Percentiles rank a stretch among this genome's conserved stretches.
These are phyloP conservation scores for Eretmochelys imbricata DNA, from an alignment of 2,113 vertebrate genomes.

Conservation along the genomic window DNA sequence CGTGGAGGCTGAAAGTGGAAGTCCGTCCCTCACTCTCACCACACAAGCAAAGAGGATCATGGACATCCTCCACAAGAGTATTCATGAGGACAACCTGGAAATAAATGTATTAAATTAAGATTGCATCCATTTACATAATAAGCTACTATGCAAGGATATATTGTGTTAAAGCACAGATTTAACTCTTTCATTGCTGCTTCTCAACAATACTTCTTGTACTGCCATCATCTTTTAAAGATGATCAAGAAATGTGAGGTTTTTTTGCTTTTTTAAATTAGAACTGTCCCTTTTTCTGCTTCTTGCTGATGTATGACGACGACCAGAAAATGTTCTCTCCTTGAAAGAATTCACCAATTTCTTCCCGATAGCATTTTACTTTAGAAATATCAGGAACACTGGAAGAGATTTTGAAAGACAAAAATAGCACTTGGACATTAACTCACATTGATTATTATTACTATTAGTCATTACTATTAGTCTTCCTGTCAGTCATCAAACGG, in stretches of 20 bases:
- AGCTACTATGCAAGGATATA: neutral
- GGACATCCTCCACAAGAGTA: constrained; percentile 87
- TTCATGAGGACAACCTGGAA: constrained; percentile 84
- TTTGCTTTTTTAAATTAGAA: neutral
- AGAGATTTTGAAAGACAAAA: neutral
- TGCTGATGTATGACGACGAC: neutral
- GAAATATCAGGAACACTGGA: neutral
- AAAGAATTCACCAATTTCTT: neutral
- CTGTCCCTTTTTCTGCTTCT: neutral
- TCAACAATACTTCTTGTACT: neutral
- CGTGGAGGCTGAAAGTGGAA: constrained; percentile 97
- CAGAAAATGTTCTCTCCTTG: rapidly evolving
- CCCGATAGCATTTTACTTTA: neutral
- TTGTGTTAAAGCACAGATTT: rapidly evolving
- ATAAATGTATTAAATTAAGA: rapidly evolving
- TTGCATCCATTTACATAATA: neutral
- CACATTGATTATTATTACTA: neutral
- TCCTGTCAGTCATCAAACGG: neutral
- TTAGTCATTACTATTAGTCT: neutral
- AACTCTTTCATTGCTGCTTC: neutral
- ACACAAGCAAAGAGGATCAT: constrained; percentile 96
- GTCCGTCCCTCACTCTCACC: constrained; percentile 93
- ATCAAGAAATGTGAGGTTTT: neutral
- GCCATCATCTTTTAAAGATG: rapidly evolving
- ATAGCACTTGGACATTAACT: neutral